A percentile compares a stretch with the other conserved stretches of the same genome.
phyloP scores from a whole-genome alignment of 2,113 vertebrate genomes.

The Phodopus roborovskii region DNA sequence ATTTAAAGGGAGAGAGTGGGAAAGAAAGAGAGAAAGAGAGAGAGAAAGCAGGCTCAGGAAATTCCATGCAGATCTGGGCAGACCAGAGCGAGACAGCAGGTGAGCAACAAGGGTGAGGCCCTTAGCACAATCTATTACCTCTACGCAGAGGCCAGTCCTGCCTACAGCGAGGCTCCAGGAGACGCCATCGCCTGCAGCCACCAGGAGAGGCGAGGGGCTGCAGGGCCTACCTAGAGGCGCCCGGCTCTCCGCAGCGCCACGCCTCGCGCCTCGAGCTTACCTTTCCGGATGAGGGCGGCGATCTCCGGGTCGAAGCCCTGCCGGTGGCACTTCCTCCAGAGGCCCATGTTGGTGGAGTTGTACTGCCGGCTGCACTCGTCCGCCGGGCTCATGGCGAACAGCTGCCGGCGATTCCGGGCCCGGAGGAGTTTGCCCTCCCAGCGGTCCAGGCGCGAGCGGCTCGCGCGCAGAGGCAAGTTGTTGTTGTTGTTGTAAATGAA shows the following conservation, averaged over 20 bases:
- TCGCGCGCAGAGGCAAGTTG: slow-evolving; percentile 96
- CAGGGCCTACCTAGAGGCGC: slow-evolving; percentile 3
- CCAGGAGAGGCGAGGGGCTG: not conserved
- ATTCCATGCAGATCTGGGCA: not conserved
- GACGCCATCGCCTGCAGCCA: not conserved
- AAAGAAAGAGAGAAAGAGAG: too few species aligned
- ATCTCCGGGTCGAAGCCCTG: slow-evolving; percentile 96
- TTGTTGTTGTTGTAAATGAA: slow-evolving; percentile 99
- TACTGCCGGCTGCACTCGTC: slow-evolving; percentile 98
- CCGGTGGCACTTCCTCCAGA: slow-evolving; percentile 98
- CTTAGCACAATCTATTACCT: not conserved
- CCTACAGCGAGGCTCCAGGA: not conserved
- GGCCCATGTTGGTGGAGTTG: slow-evolving; percentile 99
- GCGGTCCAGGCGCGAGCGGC: slow-evolving; percentile 93
- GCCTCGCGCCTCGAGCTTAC: slow-evolving; percentile 85
- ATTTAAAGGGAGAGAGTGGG: not conserved
- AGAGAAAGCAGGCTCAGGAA: not conserved
- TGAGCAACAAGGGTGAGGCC: not conserved
- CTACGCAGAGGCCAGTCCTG: not conserved
- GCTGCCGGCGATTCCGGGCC: slow-evolving; percentile 95
- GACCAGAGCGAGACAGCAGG: not conserved
- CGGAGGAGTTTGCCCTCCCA: slow-evolving; percentile 95
- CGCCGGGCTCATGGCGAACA: slow-evolving; percentile 97
- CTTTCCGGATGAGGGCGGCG: slow-evolving; percentile 96
- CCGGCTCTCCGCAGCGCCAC: slow-evolving; percentile 60